Evolutionary conservation across 2,113 vertebrate species (phyloP).

Genomic region (Bubo blakistoni): DNA sequence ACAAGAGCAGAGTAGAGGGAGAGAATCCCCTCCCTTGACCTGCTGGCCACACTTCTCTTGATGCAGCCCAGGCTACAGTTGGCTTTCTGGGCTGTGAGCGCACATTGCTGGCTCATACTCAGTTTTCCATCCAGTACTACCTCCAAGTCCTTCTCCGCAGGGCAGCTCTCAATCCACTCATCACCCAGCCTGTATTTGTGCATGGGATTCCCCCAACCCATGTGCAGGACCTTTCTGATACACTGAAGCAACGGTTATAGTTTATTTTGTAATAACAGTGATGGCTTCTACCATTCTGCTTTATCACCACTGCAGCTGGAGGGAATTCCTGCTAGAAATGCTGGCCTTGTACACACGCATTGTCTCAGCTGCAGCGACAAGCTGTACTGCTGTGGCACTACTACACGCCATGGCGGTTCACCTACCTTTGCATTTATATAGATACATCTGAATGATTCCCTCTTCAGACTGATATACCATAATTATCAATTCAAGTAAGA

Average conservation of each 20-base stretch:
- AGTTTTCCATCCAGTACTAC: too few species aligned
- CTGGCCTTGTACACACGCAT: rapidly evolving
- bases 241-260: neutral
- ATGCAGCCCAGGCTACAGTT: too few species aligned
- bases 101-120: too few species aligned
- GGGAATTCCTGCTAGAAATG: neutral
- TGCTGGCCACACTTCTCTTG: too few species aligned
- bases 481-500: neutral
- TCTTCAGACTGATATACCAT: rapidly evolving
- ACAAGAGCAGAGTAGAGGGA: too few species aligned
- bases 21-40: too few species aligned
- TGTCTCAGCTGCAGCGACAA: neutral
- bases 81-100: too few species aligned
- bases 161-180: too few species aligned
- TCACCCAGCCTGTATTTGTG: too few species aligned
- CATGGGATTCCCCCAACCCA: too few species aligned
- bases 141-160: too few species aligned
- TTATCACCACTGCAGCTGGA: neutral
- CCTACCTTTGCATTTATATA: rapidly evolving
- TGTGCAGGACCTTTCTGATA: neutral
- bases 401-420: rapidly evolving
- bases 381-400: neutral
- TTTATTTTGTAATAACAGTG: neutral
- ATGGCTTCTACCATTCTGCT: neutral
- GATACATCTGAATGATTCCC: neutral